A percentile compares a stretch with the other conserved stretches of the same genome.
phyloP scores from a whole-genome alignment of 2,797 vertebrate species.

The Buphagus erythrorhynchus region DNA sequence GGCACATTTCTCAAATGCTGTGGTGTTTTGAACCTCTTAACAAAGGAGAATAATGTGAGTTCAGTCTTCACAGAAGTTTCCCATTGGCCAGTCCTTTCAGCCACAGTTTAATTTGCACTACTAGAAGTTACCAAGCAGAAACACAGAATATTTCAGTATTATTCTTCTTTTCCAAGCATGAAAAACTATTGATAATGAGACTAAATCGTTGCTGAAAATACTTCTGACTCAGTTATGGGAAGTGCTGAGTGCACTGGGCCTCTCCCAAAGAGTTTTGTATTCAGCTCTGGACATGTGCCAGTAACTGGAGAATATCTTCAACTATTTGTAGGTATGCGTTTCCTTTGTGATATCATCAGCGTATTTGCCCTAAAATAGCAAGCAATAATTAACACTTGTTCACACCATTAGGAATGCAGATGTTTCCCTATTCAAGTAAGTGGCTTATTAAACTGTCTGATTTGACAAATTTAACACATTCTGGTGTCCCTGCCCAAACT shows the following conservation, averaged over 20 bases:
- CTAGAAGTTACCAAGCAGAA: not conserved
- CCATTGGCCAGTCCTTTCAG: not conserved
- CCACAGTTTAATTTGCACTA: not conserved
- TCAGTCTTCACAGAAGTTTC: not conserved
- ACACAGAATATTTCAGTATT: not conserved
- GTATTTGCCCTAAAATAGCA: conserved; percentile 61
- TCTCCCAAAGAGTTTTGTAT: conserved; percentile 30
- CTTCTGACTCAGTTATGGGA: not conserved
- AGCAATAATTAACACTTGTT: conserved; percentile 63
- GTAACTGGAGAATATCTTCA: conserved; percentile 44
- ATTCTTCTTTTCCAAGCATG: not conserved
- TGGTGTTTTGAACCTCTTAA: not conserved
- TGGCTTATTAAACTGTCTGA: conserved; percentile 33
- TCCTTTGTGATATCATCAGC: conserved; percentile 66
- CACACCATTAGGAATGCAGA: conserved; percentile 51
- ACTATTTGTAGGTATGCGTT: conserved; percentile 50
- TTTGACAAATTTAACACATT: not conserved
- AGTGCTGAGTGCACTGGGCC: conserved; percentile 10
- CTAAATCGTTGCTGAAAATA: not conserved
- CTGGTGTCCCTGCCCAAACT: not conserved
- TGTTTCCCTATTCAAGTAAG: conserved; percentile 29
- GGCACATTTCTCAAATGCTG: not conserved
- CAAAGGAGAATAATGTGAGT: not conserved
- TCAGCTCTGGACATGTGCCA: conserved; percentile 15
- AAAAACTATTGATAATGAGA: not conserved